Percentiles rank a stretch among this genome's conserved stretches.
These are phyloP conservation scores for Epinephelus cyanopodus DNA, from an alignment of 2,113 vertebrate genomes.

Conservation along the genomic window DNA sequence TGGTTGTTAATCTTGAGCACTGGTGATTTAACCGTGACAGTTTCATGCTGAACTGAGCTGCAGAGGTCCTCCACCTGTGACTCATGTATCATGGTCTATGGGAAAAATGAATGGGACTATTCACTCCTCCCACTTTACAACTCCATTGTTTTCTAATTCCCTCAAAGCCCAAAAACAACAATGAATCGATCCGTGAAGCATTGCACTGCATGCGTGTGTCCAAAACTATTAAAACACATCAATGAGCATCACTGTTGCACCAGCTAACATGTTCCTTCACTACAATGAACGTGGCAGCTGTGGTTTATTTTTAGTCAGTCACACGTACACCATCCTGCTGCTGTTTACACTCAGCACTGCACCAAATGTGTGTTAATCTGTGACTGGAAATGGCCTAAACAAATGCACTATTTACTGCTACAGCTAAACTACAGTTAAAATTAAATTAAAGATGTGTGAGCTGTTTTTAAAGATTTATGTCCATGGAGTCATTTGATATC, in stretches of 20 bases:
- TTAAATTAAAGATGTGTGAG: neutral
- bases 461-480: neutral
- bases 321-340: too few relatives aligned
- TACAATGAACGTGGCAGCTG: too few relatives aligned
- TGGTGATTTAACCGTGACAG: neutral
- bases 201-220: too few relatives aligned
- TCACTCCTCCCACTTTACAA: neutral
- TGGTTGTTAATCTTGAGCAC: too few relatives aligned
- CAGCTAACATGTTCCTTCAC: too few relatives aligned
- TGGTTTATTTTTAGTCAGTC: neutral
- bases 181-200: neutral
- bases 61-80: neutral
- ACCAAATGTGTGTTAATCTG: neutral
- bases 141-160: neutral
- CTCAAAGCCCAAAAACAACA: neutral
- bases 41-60: too few relatives aligned
- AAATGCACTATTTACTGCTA: neutral
- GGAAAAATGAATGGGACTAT: too few relatives aligned
- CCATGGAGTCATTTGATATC: neutral
- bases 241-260: too few relatives aligned
- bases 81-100: neutral
- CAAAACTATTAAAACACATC: neutral
- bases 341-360: neutral
- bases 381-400: neutral
- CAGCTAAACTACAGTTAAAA: neutral